A percentile compares a stretch with the other conserved stretches of the same genome.
These are phyloP conservation scores for Myrmecobius fasciatus DNA, from an alignment of 2,113 vertebrate species.

Conservation along the genomic window DNA sequence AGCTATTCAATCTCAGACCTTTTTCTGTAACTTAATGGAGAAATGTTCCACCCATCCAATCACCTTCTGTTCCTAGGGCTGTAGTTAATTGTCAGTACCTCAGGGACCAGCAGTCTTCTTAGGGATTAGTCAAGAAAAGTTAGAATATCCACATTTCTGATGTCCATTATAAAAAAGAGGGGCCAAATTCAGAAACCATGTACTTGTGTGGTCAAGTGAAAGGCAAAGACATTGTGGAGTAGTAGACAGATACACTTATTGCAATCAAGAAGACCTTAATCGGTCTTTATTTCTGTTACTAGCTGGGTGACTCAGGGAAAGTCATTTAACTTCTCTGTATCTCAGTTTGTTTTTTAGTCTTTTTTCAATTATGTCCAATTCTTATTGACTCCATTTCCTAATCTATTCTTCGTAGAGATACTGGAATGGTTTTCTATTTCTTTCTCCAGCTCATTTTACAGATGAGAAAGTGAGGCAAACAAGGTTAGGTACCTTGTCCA, in stretches of 20 bases:
- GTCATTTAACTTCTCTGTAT: not conserved
- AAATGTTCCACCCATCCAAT: not conserved
- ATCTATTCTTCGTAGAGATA: not conserved
- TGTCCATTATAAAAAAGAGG: not conserved
- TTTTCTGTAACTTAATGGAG: not conserved
- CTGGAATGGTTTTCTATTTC: not conserved
- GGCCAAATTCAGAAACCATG: not conserved
- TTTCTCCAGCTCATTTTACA: not conserved
- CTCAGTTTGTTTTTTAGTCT: not conserved
- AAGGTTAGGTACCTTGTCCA: not conserved
- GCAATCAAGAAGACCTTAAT: not conserved
- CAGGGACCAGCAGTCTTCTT: not conserved
- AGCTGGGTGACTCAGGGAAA: not conserved
- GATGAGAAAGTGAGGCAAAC: too few species aligned
- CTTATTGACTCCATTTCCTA: not conserved
- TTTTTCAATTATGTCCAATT: not conserved
- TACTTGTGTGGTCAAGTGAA: not conserved
- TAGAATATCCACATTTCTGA: not conserved
- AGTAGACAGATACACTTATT: not conserved
- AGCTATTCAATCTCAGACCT: constrained; percentile 9
- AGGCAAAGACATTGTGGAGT: not conserved
- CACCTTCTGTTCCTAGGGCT: not conserved
- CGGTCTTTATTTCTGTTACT: not conserved
- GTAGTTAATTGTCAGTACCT: not conserved
- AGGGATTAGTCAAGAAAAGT: not conserved